phyloP scores from a whole-genome alignment of 1,140 invertebrate genomes.

The Heterodera schachtii region DNA sequence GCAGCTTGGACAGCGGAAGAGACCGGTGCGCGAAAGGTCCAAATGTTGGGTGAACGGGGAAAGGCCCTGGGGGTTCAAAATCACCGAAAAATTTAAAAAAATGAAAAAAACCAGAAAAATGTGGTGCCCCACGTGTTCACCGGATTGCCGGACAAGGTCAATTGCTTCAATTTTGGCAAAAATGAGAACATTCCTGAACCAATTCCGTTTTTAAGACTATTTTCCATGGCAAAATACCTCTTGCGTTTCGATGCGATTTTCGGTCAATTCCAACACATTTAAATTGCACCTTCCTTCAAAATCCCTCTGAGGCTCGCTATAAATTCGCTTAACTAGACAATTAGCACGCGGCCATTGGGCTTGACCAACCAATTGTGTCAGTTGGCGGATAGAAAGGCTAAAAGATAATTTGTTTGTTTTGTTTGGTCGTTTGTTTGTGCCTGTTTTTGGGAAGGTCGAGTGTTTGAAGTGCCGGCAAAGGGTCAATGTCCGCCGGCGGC shows the following conservation, averaged over 20 bases:
- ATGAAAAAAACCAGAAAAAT: conserved; percentile 36
- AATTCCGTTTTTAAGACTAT: background rate
- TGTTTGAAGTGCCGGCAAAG: conserved; percentile 1
- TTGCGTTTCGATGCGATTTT: conserved; percentile 50
- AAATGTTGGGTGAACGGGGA: conserved; percentile 32
- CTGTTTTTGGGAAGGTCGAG: conserved; percentile 21
- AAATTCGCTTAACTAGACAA: too few relatives aligned
- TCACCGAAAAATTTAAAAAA: background rate
- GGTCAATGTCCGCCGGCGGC: background rate
- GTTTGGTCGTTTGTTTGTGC: too few relatives aligned
- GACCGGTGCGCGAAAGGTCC: conserved; percentile 47
- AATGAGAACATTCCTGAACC: conserved; percentile 27
- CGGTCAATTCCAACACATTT: conserved; percentile 31
- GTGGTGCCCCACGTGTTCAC: conserved; percentile 51
- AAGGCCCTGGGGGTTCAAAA: conserved; percentile 36
- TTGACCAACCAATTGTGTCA: too few relatives aligned
- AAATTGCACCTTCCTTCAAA: conserved; percentile 37
- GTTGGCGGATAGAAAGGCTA: too few relatives aligned
- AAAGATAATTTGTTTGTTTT: too few relatives aligned
- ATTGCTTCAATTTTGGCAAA: conserved; percentile 33
- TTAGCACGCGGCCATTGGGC: too few relatives aligned
- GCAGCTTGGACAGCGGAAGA: conserved; percentile 52
- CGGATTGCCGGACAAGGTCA: conserved; percentile 47
- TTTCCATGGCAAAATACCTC: conserved; percentile 19
- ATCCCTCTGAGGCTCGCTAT: too few relatives aligned